These are phyloP conservation scores for Sinocyclocheilus anshuiensis DNA, from an alignment of 2,113 vertebrate species.

Conservation along the genomic window DNA sequence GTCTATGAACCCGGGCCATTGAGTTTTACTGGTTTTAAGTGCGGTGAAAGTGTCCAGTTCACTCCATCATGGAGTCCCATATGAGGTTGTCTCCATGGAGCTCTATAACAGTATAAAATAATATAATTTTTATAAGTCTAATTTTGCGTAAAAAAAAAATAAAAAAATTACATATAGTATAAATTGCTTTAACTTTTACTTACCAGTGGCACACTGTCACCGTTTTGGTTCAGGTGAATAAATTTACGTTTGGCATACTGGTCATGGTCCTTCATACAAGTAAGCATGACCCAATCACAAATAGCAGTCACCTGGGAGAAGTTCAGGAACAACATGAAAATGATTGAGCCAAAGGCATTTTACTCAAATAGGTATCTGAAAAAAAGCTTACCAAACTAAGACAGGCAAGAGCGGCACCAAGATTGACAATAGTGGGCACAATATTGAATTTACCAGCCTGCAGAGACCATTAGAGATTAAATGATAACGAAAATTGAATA, in stretches of 20 bases:
- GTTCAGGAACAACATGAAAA: not conserved
- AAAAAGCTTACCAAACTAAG: conserved; percentile 79
- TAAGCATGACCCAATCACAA: conserved; percentile 82
- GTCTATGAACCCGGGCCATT: too few species aligned
- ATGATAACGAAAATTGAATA: not conserved
- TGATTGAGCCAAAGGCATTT: not conserved
- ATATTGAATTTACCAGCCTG: conserved; percentile 86
- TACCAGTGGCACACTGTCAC: not conserved
- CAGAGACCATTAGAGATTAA: not conserved
- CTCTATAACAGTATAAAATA: not conserved
- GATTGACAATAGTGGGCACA: conserved; percentile 85
- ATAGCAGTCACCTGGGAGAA: conserved; percentile 77
- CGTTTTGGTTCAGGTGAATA: not conserved
- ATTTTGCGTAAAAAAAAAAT: not conserved
- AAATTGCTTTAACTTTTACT: not conserved
- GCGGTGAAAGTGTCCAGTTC: not conserved
- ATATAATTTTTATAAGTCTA: not conserved
- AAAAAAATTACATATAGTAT: not conserved
- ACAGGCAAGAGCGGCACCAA: conserved; percentile 81
- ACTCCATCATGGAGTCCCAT: conserved; percentile 10
- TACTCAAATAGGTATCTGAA: too few species aligned
- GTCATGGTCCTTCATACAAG: conserved; percentile 71
- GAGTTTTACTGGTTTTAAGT: not conserved
- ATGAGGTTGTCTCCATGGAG: not conserved
- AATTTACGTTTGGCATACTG: conserved; percentile 25